Base-by-base conservation (phyloP, 2,888 invertebrate genomes). In the Ecliptopera silaceata region DNA sequence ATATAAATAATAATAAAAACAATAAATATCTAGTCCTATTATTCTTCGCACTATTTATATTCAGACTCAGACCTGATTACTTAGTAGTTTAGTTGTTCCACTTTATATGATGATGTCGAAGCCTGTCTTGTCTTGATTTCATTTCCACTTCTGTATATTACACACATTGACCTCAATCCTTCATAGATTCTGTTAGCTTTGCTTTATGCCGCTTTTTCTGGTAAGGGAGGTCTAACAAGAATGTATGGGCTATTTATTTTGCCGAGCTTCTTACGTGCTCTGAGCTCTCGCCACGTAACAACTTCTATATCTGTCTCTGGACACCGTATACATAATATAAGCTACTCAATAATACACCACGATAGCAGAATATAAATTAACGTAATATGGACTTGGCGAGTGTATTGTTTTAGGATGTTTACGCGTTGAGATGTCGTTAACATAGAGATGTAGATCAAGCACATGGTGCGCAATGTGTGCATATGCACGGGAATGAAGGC, bases 191-290 rank as follows among this genome's bases (percentile, higher is more conserved):
- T 48, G 41, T 48, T 15, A 43, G 39, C 72, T 70, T 70, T 62
- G 64, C 69, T 69, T 71, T 61, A 63, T 56, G 56, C 63, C 75
- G 73, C 70, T 70, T 76, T 76, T 76, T 75, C 69, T 67, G 63
- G 64, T 69, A 75, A 70, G 71, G 62, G 66, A 69, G 68, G 67
- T 68, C 73, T 79, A 79, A 80, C 75, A 65, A 82, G 76, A 80
- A 84, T 74, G 69, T 78, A 82, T 82, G 72, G 77, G 74, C 79
- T 80, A 80, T 82, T 82, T 81, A 78, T 82, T 80, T 77, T 69
- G 70, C 65, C 66, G 68, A 72, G 75, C 69, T 78, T 68, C 66
- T 69, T 78, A 83, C 81, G 82, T 81, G 80, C 75, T 67, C 56
- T 69, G 68, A 68, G 66, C 68, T 66, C 65, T 71, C 65, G 66